Evolutionary conservation across 2,113 vertebrate genomes (phyloP).

Genomic region (Capreolus pygargus): DNA sequence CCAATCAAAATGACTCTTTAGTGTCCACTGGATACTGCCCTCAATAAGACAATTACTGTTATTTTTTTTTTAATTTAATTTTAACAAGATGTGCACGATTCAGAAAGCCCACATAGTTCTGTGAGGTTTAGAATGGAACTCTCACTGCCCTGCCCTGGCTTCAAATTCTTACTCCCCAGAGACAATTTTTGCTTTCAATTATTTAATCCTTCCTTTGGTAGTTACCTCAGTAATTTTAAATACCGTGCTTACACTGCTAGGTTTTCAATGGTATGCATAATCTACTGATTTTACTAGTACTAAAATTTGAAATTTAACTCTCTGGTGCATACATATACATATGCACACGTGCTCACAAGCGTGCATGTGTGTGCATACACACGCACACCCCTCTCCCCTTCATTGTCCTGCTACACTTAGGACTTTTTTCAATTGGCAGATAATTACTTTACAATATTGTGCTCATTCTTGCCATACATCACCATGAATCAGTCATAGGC

Average conservation of each 20-base stretch:
- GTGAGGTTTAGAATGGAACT: not conserved
- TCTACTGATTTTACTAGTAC: not conserved
- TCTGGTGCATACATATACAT: not conserved
- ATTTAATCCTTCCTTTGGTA: slow-evolving; percentile 23
- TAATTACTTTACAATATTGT: not conserved
- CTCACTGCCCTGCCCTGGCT: not conserved
- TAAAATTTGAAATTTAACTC: not conserved
- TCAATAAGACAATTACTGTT: not conserved
- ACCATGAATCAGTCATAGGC: not conserved
- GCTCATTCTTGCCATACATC: not conserved
- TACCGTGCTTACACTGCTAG: not conserved
- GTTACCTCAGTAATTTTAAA: slow-evolving; percentile 12
- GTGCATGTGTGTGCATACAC: no score
- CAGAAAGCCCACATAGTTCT: not conserved
- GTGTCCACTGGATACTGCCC: not conserved
- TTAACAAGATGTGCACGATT: not conserved
- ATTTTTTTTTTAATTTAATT: not conserved
- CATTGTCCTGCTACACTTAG: not conserved
- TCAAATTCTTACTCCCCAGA: not conserved
- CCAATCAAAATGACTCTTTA: not conserved
- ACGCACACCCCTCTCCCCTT: not conserved
- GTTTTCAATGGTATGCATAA: not conserved
- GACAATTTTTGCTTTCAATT: not conserved
- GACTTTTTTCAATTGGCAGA: not conserved
- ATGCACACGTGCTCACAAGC: accelerated